These are phyloP conservation scores for Lutjanus argentimaculatus DNA, from an alignment of 2,797 vertebrate species.

Conservation along the genomic window DNA sequence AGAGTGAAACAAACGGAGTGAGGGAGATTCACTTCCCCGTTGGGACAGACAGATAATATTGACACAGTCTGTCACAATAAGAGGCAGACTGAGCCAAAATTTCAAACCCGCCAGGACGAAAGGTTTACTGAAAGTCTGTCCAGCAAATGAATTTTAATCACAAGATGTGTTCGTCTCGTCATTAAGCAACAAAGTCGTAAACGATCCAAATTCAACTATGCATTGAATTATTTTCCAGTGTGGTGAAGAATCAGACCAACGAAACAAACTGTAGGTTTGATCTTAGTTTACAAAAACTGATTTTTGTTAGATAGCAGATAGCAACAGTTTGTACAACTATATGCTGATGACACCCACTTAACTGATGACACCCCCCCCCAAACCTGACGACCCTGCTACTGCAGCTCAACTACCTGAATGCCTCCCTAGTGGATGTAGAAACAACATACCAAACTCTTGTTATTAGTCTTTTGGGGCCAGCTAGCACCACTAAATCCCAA, in stretches of 20 bases:
- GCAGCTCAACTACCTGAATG: not conserved
- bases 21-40: conserved; percentile 76
- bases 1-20: conserved; percentile 70
- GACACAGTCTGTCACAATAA: conserved; percentile 72
- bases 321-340: not conserved
- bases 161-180: not conserved
- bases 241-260: not conserved
- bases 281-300: not conserved
- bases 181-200: not conserved
- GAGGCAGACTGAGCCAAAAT: conserved; percentile 42
- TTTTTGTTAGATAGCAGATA: not conserved
- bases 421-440: not conserved
- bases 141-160: not conserved
- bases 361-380: too few species aligned
- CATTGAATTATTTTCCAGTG: not conserved
- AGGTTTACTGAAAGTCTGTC: not conserved
- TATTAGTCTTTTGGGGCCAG: not conserved
- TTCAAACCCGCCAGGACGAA: not conserved
- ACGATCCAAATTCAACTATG: not conserved
- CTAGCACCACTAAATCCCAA: not conserved
- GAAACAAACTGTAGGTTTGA: not conserved
- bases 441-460: not conserved
- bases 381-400: not conserved
- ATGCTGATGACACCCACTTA: conserved; percentile 25
- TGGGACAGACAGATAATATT: conserved; percentile 79